Evolutionary conservation across 1,140 invertebrate genomes (phyloP).

Genomic region (Lucilia sericata): DNA sequence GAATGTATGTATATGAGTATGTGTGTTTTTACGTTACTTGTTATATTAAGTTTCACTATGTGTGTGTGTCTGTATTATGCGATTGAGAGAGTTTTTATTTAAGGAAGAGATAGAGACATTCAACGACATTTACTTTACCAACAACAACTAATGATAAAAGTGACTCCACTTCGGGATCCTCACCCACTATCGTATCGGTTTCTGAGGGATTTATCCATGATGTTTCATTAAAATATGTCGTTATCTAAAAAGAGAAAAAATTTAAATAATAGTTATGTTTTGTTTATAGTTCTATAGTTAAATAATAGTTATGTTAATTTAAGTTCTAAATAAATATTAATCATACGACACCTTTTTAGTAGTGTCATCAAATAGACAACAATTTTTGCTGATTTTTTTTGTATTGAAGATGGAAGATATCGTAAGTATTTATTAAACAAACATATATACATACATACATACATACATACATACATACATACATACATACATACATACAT

Average conservation of each 20-base stretch:
- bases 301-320: too few species aligned
- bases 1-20: background rate
- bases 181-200: conserved; percentile 72
- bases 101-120: conserved; percentile 54
- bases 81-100: background rate
- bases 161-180: conserved; percentile 77
- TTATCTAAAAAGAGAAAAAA: conserved; percentile 58
- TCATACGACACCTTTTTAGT: too few species aligned
- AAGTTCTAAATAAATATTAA: too few species aligned
- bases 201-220: conserved; percentile 65
- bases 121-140: conserved; percentile 74
- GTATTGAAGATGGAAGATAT: too few species aligned
- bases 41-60: too few species aligned
- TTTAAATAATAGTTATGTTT: background rate
- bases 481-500: too few species aligned
- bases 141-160: conserved; percentile 79
- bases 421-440: too few species aligned
- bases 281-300: too few species aligned
- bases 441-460: too few species aligned
- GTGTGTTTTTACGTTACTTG: background rate
- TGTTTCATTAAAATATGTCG: conserved; percentile 66
- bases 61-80: background rate
- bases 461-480: too few species aligned
- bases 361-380: too few species aligned
- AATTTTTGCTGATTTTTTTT: too few species aligned